These are phyloP conservation scores for Apocheima hispidaria DNA, from an alignment of 2,888 invertebrate species.

Conservation along the genomic window DNA sequence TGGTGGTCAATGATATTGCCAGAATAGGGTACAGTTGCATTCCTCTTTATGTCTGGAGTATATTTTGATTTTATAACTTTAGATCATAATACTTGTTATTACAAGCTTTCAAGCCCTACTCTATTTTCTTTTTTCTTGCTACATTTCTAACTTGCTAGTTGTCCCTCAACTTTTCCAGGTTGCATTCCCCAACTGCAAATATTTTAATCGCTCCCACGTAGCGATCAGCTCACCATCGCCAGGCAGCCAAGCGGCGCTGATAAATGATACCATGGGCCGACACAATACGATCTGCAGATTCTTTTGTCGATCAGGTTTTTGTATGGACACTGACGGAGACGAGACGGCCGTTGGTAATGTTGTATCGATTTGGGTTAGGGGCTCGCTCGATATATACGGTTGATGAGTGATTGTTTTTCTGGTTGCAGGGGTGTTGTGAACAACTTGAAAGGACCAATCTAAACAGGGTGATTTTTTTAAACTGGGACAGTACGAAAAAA, in stretches of 20 bases:
- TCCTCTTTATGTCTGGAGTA: too few species aligned
- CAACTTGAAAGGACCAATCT: too few species aligned
- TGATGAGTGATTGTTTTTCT: constrained; percentile 23
- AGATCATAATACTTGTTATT: too few species aligned
- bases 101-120: too few species aligned
- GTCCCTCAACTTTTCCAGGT: too few species aligned
- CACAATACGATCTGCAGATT: constrained; percentile 83
- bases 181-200: constrained; percentile 55
- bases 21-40: too few species aligned
- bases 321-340: constrained; percentile 79
- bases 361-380: constrained; percentile 47
- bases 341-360: constrained; percentile 55
- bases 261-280: constrained; percentile 73
- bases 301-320: constrained; percentile 82
- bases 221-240: constrained; percentile 60
- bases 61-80: too few species aligned
- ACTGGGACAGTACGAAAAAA: too few species aligned
- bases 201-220: constrained; percentile 74
- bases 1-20: too few species aligned
- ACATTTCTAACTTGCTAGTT: too few species aligned
- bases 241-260: constrained; percentile 73
- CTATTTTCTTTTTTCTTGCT: too few species aligned
- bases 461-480: too few species aligned
- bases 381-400: constrained; percentile 36
- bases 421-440: background rate